Base-by-base conservation (phyloP, 2,888 invertebrate species). In the Branchipolynoe longqiensis region DNA sequence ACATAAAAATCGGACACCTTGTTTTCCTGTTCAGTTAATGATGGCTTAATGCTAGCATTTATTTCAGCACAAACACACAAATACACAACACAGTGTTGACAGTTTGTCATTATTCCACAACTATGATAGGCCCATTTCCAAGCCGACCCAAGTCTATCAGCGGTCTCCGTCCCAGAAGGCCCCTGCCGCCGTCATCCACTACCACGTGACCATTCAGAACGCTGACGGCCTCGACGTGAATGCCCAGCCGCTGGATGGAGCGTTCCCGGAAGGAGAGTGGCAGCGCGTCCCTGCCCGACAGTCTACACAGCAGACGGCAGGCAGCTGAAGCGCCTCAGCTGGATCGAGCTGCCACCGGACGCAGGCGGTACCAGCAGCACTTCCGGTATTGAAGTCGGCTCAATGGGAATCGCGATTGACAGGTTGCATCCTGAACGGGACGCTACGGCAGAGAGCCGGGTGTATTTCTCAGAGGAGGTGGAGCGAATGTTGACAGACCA, bases 161-260 rank as follows among this genome's bases (percentile, higher is more conserved):
- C 4, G 18, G 14, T 1, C 36, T 1, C 38, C 73, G 31, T 6
- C 73, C 33, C 73, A 62, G 31, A 1, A 14, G 22, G 14, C 73
- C 2, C 73, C 36, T 1, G 14, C 73, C 25, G 33, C 73, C 1
- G 73, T 73, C 38, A 73, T 81, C 18, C 81, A 81, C 54, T 81
- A 81, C 54, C 81, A 81, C 31, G 41, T 81, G 25, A 81, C 81
- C 81, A 81, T 81, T 12, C 81, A 81, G 54, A 81, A 81, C 54
- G 22, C 48, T 41, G 81, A 81, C 8, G 81, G 81, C 6, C 31
- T 81, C 2, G 81, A 54, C 6, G 40, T 81, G 22, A 48, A 81
- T 41, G 81, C 54, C 0, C n/a, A 81, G 8, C 38, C 40, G 1
- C 8, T 25, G 12, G 25, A 81, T 28, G 54, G 14, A 0, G 22